Evolutionary conservation across 2,797 vertebrate species (phyloP).

Genomic region (Arnoldichthys spilopterus): DNA sequence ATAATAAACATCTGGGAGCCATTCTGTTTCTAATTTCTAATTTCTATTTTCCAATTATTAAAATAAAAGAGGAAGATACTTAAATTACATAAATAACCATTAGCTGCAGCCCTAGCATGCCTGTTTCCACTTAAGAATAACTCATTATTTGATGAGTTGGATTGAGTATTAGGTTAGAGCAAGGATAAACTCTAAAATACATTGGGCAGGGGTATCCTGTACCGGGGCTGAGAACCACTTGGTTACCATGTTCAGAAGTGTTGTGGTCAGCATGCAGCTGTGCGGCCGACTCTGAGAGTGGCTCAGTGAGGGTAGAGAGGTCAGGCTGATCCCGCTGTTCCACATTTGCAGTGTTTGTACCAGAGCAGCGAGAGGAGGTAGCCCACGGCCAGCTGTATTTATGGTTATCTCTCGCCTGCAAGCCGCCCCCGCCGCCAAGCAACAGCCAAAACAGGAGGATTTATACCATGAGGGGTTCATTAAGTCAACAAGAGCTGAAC

Average conservation of each 20-base stretch:
- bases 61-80: too few relatives aligned
- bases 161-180: not conserved
- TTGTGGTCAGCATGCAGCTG: slow-evolving; percentile 55
- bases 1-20: too few relatives aligned
- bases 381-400: slow-evolving; percentile 56
- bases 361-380: slow-evolving; percentile 20
- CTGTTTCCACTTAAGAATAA: not conserved
- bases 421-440: slow-evolving; percentile 47
- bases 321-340: slow-evolving; percentile 61
- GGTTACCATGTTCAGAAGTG: not conserved
- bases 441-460: slow-evolving; percentile 53
- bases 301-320: slow-evolving; percentile 50
- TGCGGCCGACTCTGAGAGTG: slow-evolving; percentile 42
- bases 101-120: not conserved
- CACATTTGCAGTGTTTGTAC: slow-evolving; percentile 44
- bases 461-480: slow-evolving; percentile 60
- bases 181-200: too few relatives aligned
- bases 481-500: slow-evolving; percentile 59
- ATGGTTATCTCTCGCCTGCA: slow-evolving; percentile 53
- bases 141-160: not conserved
- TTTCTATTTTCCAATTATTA: too few relatives aligned
- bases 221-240: not conserved
- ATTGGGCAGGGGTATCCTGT: not conserved
- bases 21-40: too few relatives aligned
- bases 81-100: not conserved